phyloP scores from a whole-genome alignment of 2,888 invertebrate species.

The Dryocosmus kuriphilus region DNA sequence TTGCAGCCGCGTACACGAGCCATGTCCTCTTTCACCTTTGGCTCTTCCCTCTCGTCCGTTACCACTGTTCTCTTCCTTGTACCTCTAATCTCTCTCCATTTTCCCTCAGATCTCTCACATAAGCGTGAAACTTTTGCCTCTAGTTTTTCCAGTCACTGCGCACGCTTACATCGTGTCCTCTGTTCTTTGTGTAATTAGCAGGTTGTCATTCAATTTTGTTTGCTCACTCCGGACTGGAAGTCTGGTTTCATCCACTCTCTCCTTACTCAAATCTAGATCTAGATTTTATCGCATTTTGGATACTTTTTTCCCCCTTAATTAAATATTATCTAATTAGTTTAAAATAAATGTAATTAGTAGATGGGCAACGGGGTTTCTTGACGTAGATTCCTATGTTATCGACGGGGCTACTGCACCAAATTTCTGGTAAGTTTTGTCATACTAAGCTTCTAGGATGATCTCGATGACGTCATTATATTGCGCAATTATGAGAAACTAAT shows the following conservation, averaged over 20 bases:
- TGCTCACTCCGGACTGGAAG: not conserved
- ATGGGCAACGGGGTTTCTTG: too few relatives aligned
- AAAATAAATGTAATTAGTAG: too few relatives aligned
- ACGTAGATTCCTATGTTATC: too few relatives aligned
- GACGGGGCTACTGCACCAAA: too few relatives aligned
- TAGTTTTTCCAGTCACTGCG: not conserved
- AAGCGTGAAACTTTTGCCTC: not conserved
- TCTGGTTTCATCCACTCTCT: not conserved
- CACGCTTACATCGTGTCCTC: not conserved
- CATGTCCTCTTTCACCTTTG: conserved; percentile 48
- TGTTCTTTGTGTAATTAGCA: conserved; percentile 6
- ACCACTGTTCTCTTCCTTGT: conserved; percentile 43
- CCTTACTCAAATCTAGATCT: not conserved
- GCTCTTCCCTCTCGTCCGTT: conserved; percentile 50
- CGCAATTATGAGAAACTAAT: too few relatives aligned
- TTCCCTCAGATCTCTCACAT: conserved; percentile 35
- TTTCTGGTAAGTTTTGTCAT: too few relatives aligned
- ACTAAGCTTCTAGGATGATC: too few relatives aligned
- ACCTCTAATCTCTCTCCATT: conserved; percentile 21
- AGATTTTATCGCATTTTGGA: not conserved
- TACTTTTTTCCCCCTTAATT: too few relatives aligned
- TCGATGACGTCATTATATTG: too few relatives aligned
- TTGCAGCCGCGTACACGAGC: conserved; percentile 70
- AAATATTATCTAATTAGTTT: too few relatives aligned
- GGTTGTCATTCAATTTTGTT: conserved; percentile 17